Base-by-base conservation (phyloP, 1,140 invertebrate species). In the Drosophila nasuta region DNA sequence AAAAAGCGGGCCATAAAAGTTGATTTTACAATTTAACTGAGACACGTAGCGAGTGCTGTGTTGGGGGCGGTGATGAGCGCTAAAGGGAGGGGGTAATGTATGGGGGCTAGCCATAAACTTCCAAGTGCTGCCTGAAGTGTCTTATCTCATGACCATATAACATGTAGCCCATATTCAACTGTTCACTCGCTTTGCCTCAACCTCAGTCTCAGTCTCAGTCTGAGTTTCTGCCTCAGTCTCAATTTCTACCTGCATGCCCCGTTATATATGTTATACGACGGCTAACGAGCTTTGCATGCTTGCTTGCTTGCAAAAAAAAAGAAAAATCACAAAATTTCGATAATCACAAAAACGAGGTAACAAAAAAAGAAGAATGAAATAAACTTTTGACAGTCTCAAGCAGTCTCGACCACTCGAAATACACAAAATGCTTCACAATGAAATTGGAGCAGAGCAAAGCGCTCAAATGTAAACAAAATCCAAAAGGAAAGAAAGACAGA, bases 111-210 rank as follows among this genome's bases (percentile, higher is more conserved):
- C 65, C 62, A 79, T 87, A 82, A 87, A 77, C 79, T 63, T 79
- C 68, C 68, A 86, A 82, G 68, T 82, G 79, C 73, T 76, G 75
- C 58, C 75, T 87, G 68, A 79, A 85, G 75, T 85, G 75, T 79
- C 82, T 86, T 88, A 82, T 87, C 83, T 82, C 33, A 71, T 74
- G 83, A 82, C 68, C 82, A 74, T 82, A 87, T 81, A 86, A 75
- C 74, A 72, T 81, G 78, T 65, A 72, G 58, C 76, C 73, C 75
- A 66, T 51, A 72, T 64, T 65, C 57, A 52, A 67, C 35, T 45
- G 15, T 3, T 10, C 52, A 65, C 62, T 45, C 35, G 15, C 3
- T 48, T 13, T n/a, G 13, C 33, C 33, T 66, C 52, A 43, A 28
- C 17, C 17, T 10, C 20, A 41, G 20, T 38, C 45, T 52, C 8